These are phyloP conservation scores for Epsilonema sp. DNA, from an alignment of 2,888 invertebrate species.

Conservation along the genomic window DNA sequence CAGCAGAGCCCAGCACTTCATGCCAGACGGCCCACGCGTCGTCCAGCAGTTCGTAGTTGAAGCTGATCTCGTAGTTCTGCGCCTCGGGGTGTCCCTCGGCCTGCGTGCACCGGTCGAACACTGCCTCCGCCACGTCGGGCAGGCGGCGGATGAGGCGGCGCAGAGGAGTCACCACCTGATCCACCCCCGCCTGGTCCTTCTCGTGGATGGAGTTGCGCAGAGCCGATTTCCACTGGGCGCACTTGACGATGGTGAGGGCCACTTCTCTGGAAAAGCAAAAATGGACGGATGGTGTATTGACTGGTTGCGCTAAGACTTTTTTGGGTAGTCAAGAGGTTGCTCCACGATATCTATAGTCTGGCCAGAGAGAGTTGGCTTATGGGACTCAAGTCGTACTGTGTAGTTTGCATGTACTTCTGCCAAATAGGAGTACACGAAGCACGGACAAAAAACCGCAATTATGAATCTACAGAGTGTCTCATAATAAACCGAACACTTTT, in stretches of 20 bases:
- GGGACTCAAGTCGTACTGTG: too few species aligned
- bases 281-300: neutral
- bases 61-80: constrained; percentile 28
- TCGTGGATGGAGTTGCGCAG: constrained; percentile 23
- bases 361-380: too few species aligned
- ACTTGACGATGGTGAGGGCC: constrained; percentile 31
- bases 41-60: constrained; percentile 37
- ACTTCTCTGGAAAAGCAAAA: constrained; percentile 28
- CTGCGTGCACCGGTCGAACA: constrained; percentile 27
- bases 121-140: constrained; percentile 28
- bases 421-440: too few species aligned
- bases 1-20: too few species aligned
- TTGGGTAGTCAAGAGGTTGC: neutral
- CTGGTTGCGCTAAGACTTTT: neutral
- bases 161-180: constrained; percentile 31
- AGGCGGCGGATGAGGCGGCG: constrained; percentile 35
- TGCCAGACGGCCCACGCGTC: constrained; percentile 29
- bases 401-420: too few species aligned
- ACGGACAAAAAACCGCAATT: too few species aligned
- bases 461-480: too few species aligned
- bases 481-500: too few species aligned
- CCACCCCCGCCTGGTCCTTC: constrained; percentile 3
- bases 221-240: constrained; percentile 31
- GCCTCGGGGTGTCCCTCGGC: constrained; percentile 16
- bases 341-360: too few species aligned